These are phyloP conservation scores for Ariolimax columbianus DNA, from an alignment of 2,888 invertebrate genomes.

Conservation along the genomic window DNA sequence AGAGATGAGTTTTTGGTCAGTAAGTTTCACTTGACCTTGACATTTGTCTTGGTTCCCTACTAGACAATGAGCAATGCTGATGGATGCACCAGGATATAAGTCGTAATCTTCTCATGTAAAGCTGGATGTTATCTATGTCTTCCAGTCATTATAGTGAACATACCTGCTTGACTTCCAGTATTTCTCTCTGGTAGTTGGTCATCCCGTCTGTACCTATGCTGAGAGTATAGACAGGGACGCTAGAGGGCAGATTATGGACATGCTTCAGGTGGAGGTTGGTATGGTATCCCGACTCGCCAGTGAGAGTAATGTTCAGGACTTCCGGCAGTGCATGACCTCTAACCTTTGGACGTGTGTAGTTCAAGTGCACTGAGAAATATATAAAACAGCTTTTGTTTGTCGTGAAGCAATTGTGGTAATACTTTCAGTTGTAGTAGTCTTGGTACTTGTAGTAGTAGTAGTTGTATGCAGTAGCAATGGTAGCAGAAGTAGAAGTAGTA, in stretches of 20 bases:
- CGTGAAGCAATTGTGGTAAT: not conserved
- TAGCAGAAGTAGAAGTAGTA: too few species aligned
- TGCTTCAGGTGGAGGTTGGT: slow-evolving; percentile 19
- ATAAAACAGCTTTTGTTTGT: not conserved
- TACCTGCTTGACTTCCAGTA: not conserved
- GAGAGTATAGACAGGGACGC: slow-evolving; percentile 33
- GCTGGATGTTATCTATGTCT: too few species aligned
- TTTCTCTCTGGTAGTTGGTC: not conserved
- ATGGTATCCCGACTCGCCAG: not conserved
- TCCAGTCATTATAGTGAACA: too few species aligned
- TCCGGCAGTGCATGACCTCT: not conserved
- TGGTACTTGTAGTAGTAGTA: not conserved
- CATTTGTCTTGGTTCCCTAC: too few species aligned
- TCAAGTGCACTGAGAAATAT: not conserved
- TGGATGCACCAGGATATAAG: too few species aligned
- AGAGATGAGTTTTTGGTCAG: too few species aligned
- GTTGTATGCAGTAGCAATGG: too few species aligned
- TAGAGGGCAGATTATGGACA: not conserved
- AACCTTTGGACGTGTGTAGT: not conserved
- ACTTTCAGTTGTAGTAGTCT: not conserved
- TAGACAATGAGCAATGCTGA: too few species aligned
- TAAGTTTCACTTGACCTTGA: too few species aligned
- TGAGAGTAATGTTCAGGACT: slow-evolving; percentile 20
- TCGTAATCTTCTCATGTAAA: too few species aligned
- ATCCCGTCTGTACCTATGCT: not conserved